A percentile compares a stretch with the other conserved stretches of the same genome.
Evolutionary conservation across 2,113 vertebrate genomes (phyloP).

Genomic region (Chloroceryle aenea): DNA sequence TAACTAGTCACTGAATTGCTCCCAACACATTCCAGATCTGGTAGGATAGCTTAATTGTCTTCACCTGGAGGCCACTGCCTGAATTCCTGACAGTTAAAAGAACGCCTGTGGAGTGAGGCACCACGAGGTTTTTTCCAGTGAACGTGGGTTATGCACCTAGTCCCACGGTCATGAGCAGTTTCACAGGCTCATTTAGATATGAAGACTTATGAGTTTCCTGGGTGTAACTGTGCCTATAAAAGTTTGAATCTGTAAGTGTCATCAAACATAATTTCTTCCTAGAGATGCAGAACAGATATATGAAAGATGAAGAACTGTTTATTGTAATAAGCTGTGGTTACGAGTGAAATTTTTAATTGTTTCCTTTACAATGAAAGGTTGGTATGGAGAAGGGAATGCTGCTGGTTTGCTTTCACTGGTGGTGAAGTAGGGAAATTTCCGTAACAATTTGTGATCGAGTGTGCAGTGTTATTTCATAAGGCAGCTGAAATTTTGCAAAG

Average conservation of each 20-base stretch:
- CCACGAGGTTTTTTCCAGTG: neutral
- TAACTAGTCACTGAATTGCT: constrained; percentile 45
- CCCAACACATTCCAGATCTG: constrained; percentile 65
- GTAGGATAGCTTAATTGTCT: constrained; percentile 63
- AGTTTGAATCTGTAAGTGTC: neutral
- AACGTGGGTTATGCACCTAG: neutral
- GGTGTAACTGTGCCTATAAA: neutral
- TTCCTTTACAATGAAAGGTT: constrained; percentile 21
- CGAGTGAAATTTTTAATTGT: neutral
- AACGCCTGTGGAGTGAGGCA: neutral
- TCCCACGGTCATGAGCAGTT: neutral
- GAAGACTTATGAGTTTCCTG: constrained; percentile 10
- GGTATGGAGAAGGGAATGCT: neutral
- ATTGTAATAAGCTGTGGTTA: neutral
- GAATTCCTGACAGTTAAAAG: constrained; percentile 54
- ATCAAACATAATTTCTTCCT: neutral
- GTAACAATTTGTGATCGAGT: neutral
- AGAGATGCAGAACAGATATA: neutral
- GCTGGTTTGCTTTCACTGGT: neutral
- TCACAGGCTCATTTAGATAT: neutral
- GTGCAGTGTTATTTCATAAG: neutral
- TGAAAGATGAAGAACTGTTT: neutral
- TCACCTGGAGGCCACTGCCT: constrained; percentile 55
- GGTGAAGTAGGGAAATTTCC: neutral
- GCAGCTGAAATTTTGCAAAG: neutral